phyloP scores from a whole-genome alignment of 2,797 vertebrate species.

The Mastacembelus armatus region DNA sequence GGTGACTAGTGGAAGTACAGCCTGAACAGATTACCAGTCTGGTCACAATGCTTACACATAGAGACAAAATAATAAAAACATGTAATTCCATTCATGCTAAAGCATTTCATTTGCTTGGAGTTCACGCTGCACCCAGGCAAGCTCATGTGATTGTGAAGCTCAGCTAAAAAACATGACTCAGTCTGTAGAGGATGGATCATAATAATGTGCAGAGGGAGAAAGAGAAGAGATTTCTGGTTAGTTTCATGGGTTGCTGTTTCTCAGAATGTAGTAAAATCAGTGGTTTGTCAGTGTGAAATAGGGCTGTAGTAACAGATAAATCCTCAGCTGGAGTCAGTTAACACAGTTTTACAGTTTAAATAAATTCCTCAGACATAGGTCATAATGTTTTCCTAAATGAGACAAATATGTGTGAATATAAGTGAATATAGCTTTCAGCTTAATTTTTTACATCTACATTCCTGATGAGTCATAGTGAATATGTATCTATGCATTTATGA shows the following conservation, averaged over 20 bases:
- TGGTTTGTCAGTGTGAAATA: constrained; percentile 11
- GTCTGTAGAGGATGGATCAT: constrained; percentile 25
- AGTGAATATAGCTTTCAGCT: not conserved
- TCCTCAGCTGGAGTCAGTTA: not conserved
- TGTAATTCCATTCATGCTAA: too few relatives aligned
- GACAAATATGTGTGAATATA: not conserved
- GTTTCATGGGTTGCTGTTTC: constrained; percentile 31
- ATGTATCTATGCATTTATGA: too few relatives aligned
- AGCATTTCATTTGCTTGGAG: constrained; percentile 49
- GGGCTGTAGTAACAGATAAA: constrained; percentile 1
- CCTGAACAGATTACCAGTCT: too few relatives aligned
- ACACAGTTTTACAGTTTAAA: not conserved
- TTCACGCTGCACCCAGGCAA: constrained; percentile 40
- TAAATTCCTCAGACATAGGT: not conserved
- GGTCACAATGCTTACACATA: too few relatives aligned
- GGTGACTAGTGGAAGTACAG: too few relatives aligned
- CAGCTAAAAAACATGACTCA: constrained; percentile 47
- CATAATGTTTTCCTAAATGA: not conserved
- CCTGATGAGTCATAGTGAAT: too few relatives aligned
- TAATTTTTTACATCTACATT: too few relatives aligned
- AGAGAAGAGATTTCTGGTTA: constrained; percentile 26
- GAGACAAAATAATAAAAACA: too few relatives aligned
- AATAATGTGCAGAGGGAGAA: constrained; percentile 36
- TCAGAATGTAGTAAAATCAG: constrained; percentile 8
- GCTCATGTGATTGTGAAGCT: constrained; percentile 49